Percentiles rank a stretch among this genome's conserved stretches.
Evolutionary conservation across 2,797 vertebrate species (phyloP).

Genomic region (Pipistrellus kuhlii): DNA sequence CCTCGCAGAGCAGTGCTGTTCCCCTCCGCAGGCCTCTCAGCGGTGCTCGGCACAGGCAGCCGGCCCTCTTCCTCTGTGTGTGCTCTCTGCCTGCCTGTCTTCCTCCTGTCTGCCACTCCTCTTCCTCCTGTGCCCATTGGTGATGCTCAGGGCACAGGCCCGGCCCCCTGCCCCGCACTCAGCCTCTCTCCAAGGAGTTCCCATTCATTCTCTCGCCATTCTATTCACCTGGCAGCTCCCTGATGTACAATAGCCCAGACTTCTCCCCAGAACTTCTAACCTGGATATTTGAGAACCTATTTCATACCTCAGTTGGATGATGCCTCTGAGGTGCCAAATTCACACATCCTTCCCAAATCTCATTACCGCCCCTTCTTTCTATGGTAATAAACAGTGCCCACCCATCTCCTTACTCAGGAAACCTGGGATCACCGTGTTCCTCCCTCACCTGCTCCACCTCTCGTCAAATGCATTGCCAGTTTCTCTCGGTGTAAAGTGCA

Average conservation of each 20-base stretch:
- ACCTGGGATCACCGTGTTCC: background rate
- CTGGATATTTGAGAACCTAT: background rate
- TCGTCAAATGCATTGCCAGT: background rate
- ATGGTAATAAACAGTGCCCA: background rate
- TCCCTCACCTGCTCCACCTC: background rate
- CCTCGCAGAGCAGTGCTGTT: background rate
- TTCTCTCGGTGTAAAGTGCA: background rate
- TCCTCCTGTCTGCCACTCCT: no score
- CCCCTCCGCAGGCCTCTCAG: no score
- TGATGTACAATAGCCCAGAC: background rate
- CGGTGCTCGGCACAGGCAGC: background rate
- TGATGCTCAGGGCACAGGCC: background rate
- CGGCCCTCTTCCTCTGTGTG: background rate
- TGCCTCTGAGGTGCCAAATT: background rate
- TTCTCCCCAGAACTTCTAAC: background rate
- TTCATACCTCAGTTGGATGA: background rate
- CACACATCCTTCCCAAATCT: background rate
- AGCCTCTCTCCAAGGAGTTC: background rate
- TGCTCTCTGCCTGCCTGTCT: background rate
- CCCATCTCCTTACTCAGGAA: background rate
- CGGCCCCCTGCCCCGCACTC: background rate
- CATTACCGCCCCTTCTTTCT: background rate
- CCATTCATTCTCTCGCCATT: background rate
- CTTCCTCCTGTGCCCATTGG: background rate
- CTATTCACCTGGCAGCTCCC: background rate